Percentiles rank a stretch among this genome's conserved stretches.
These are phyloP conservation scores for Porites lutea DNA, from an alignment of 64 coral and sea anemone species.

Conservation along the genomic window DNA sequence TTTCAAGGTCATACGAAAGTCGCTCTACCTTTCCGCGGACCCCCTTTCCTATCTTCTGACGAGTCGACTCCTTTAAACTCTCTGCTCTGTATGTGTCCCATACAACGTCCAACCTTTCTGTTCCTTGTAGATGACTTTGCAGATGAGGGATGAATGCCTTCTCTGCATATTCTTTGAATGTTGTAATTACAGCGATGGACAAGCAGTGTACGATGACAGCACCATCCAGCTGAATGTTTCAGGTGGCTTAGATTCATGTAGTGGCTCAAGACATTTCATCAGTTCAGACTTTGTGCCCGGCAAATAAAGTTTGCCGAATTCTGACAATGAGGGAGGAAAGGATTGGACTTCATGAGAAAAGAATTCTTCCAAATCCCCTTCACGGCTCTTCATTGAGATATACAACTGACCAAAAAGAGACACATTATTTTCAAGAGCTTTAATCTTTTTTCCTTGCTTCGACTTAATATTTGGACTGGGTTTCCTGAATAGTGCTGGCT, in stretches of 20 bases:
- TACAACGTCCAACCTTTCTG: neutral
- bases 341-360: conserved; percentile 59
- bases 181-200: neutral
- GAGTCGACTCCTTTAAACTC: neutral
- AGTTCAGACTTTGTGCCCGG: conserved; percentile 53
- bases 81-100: neutral
- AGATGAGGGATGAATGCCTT: conserved; percentile 34
- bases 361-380: conserved; percentile 27
- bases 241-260: too few species aligned
- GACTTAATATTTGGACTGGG: too few species aligned
- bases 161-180: conserved; percentile 33
- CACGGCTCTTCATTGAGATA: conserved; percentile 18
- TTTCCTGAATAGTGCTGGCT: too few species aligned
- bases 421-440: too few species aligned
- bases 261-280: neutral
- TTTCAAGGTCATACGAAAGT: too few species aligned
- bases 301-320: conserved; percentile 69
- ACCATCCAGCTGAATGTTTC: conserved; percentile 6
- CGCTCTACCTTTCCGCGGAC: neutral
- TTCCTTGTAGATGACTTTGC: neutral
- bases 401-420: conserved; percentile 48
- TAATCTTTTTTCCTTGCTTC: too few species aligned
- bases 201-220: conserved; percentile 35
- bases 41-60: neutral
- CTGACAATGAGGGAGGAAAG: conserved; percentile 61